These are phyloP conservation scores for Poeciliopsis gracilis DNA, from an alignment of 2,797 vertebrate genomes.

Conservation along the genomic window DNA sequence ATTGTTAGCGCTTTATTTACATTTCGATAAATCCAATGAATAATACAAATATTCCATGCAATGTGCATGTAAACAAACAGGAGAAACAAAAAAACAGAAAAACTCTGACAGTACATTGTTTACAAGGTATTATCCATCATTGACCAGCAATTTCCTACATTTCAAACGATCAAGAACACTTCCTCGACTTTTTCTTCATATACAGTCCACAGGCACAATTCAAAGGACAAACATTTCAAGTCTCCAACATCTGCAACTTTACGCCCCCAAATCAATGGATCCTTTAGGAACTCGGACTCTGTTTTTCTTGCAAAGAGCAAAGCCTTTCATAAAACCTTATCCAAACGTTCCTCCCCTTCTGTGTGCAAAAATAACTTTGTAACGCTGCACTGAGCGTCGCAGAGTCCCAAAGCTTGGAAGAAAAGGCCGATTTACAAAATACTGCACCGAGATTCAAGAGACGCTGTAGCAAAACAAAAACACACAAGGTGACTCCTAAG, in stretches of 20 bases:
- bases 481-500: slow-evolving; percentile 34
- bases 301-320: slow-evolving; percentile 40
- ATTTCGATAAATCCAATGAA: slow-evolving; percentile 54
- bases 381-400: slow-evolving; percentile 24
- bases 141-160: slow-evolving; percentile 78
- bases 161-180: slow-evolving; percentile 51
- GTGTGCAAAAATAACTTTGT: slow-evolving; percentile 33
- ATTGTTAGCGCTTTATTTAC: slow-evolving; percentile 68
- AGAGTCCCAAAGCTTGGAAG: slow-evolving; percentile 13
- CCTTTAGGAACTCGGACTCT: slow-evolving; percentile 18
- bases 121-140: slow-evolving; percentile 69
- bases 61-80: slow-evolving; percentile 41
- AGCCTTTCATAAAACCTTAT: slow-evolving; percentile 28
- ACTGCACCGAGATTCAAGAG: slow-evolving; percentile 24
- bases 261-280: slow-evolving; percentile 19
- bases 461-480: slow-evolving; percentile 14
- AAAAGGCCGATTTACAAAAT: slow-evolving; percentile 24
- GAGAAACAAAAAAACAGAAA: slow-evolving; percentile 33
- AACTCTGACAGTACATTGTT: slow-evolving; percentile 31
- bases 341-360: slow-evolving; percentile 10
- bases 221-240: slow-evolving; percentile 51
- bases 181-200: slow-evolving; percentile 40
- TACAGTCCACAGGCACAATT: slow-evolving; percentile 41
- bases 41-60: slow-evolving; percentile 67
- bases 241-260: slow-evolving; percentile 42